Evolutionary conservation across 1,140 invertebrate genomes (phyloP), one percentile per base, ranked within the genome.

Genomic region (Solenopsis invicta): DNA sequence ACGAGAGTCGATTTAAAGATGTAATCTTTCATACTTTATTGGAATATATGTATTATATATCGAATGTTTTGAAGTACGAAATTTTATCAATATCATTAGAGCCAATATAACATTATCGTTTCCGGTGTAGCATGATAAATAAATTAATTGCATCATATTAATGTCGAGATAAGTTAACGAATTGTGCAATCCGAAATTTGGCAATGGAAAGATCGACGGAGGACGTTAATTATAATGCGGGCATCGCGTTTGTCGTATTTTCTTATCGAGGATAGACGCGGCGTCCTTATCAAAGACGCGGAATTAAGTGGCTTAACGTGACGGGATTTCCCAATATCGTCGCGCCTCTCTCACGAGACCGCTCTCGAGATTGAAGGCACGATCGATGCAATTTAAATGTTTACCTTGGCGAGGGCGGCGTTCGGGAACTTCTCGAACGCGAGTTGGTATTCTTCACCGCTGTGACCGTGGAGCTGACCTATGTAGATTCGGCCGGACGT

Each of bases 401-500:
- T 95, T 96, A 97, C 96, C 95, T 96, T 97, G 13, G 96, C 94
- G 8, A 97, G 93, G 48, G 95, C 96, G 52, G 95, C 93, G 81
- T 96, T 93, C 6, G 97, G 96, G 85, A 97, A 97, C 54, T 95
- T 94, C 86, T 97, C 97, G 82, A 96, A 97, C 0, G 92, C 90
- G 4, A 97, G 94, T 87, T 95, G 93, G 8, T 94, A 94, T 72
- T 97, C 96, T 87, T 97, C 96, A 1, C 97, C 97, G 16, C 88
- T 93, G 54, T 92, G 90, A 2, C 96, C 95, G 54, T 95, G 92
- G 34, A 94, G 90, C 90, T 97, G 97, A 59, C 96, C 96, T 87
- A 96, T 96, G 80, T 94, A 96, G 62, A 96, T 96, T 67, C 97
- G 92, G 1, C 96, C 96, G 0, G 97, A 96, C 4, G 97, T 97